phyloP scores from a whole-genome alignment of 2,113 vertebrate genomes.

The Pseudolaguvia tuberculata region DNA sequence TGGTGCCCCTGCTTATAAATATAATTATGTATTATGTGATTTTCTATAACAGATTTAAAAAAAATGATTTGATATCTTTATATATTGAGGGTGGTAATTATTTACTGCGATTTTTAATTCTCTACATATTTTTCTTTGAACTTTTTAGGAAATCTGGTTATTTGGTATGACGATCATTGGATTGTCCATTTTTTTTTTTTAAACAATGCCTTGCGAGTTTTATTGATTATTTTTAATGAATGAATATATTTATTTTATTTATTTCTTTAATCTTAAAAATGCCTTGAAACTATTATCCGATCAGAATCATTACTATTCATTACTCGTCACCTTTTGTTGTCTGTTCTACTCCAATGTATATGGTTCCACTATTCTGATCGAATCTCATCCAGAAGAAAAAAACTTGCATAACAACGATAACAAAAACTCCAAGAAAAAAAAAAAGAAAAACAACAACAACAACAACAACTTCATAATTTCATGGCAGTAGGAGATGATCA shows the following conservation, averaged over 20 bases:
- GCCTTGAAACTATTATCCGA: slow-evolving; percentile 18
- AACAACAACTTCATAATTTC: background rate
- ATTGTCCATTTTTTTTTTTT: background rate
- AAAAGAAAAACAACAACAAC: too few species aligned
- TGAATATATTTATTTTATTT: too few species aligned
- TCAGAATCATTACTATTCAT: slow-evolving; percentile 34
- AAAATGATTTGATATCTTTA: slow-evolving; percentile 42
- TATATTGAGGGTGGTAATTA: background rate
- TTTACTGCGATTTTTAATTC: too few species aligned
- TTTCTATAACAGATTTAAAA: slow-evolving; percentile 37
- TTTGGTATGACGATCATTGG: background rate
- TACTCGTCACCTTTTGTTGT: slow-evolving; percentile 24
- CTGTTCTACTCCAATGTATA: slow-evolving; percentile 26
- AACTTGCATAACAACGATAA: too few species aligned
- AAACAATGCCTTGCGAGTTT: background rate
- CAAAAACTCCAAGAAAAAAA: too few species aligned
- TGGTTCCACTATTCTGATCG: background rate
- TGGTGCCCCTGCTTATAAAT: background rate
- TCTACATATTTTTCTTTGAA: background rate
- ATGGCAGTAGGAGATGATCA: slow-evolving; percentile 5
- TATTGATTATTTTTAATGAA: background rate
- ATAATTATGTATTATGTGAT: background rate
- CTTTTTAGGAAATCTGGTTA: background rate
- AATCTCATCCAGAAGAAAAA: slow-evolving; percentile 27
- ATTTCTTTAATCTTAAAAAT: background rate